Base-by-base conservation (phyloP, 2,797 vertebrate species). In the Anolis apletophallus region DNA sequence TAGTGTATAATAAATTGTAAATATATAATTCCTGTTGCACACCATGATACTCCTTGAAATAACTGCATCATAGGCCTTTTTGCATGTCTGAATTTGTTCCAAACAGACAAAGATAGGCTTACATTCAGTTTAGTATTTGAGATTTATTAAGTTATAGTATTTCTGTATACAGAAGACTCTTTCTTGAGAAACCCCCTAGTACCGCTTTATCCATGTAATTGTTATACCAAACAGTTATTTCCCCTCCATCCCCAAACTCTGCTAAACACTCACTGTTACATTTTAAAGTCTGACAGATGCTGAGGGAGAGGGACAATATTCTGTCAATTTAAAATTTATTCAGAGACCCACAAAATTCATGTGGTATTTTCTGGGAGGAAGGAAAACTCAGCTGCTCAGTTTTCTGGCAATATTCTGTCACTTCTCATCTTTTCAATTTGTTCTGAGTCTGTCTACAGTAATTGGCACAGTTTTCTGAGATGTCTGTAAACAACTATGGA, bases 391-490 rank as follows among this genome's bases (percentile, higher is more conserved):
- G 9, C n/a, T 85, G 8, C 8, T 72, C 67, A 26, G 3, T 82
- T 90, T 77, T 80, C 76, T 85, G 7, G 5, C 19, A 34, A 26
- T 72, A 85, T 89, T 6, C 29, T 88, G 67, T 85, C 67, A 79
- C 40, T 91, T 89, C 7, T 4, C 29, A 81, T 83, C 73, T 29
- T 5, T 32, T 77, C 74, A 40, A 3, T 85, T 13, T 36, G 32
- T 16, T 13, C 46, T 55, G 81, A 9, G 34, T 85, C 9, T 84
- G n/a, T 55, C 23, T 85, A 73, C 80, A 84, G 11, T 8, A 26
- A 76, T 84, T 86, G 32, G 57, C 29, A 69, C 40, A 13, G 13
- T 14, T n/a, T 77, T 36, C 59, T 32, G 21, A 75, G 23, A 19
- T 76, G 29, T 81, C 54, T 69, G 26, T 67, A 5, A 83, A 57